These are phyloP conservation scores for Leptoteleia sp. DNA, from an alignment of 1,140 invertebrate species.

Conservation along the genomic window DNA sequence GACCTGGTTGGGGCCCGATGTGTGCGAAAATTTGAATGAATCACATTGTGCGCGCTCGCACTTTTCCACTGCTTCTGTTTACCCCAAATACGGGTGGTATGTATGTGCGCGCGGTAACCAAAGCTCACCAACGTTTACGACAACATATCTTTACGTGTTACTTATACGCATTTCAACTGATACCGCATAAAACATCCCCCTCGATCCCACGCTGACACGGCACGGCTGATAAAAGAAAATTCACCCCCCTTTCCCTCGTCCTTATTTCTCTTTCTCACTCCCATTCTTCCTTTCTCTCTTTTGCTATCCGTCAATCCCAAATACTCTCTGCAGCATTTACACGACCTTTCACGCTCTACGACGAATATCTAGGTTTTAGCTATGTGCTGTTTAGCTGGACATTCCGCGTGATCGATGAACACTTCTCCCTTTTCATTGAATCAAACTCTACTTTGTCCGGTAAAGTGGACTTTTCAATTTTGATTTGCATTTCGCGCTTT, in stretches of 20 bases:
- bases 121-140: conserved; percentile 69
- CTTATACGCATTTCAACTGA: conserved; percentile 42
- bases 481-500: neutral
- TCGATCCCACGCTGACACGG: conserved; percentile 62
- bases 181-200: conserved; percentile 66
- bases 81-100: conserved; percentile 1
- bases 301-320: conserved; percentile 13
- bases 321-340: conserved; percentile 22
- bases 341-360: conserved; percentile 56
- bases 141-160: conserved; percentile 56
- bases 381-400: conserved; percentile 54
- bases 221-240: conserved; percentile 55
- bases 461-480: conserved; percentile 14
- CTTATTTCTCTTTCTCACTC: too few species aligned
- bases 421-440: conserved; percentile 14
- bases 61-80: neutral
- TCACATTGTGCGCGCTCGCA: conserved; percentile 26
- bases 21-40: conserved; percentile 31
- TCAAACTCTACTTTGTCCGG: neutral
- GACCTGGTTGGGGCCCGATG: neutral
- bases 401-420: conserved; percentile 55
- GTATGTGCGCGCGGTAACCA: conserved; percentile 64
- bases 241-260: neutral
- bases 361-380: conserved; percentile 58
- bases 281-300: conserved; percentile 20